Conservation (phyloP, 2,888 invertebrate species). For the Tolmerus cingulatus region DNA sequence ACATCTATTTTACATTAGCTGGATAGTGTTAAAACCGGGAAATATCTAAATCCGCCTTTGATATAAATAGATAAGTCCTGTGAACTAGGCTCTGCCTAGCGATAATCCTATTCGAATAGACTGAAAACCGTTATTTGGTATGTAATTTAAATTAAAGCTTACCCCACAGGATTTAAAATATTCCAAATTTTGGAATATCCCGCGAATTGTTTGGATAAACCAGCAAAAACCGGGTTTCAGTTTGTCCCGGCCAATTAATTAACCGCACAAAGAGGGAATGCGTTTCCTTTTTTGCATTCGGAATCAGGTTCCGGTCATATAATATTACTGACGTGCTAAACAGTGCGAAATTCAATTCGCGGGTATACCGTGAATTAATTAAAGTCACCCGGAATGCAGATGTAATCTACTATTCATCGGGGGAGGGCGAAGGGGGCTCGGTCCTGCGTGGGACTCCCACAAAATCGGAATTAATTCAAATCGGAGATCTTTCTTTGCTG, state of each 20-base stretch:
- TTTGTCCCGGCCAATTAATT: constrained; percentile 78
- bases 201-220: not conserved
- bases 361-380: constrained; percentile 15
- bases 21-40: not conserved
- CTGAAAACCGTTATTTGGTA: not conserved
- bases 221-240: constrained; percentile 65
- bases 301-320: constrained; percentile 9
- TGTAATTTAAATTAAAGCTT: not conserved
- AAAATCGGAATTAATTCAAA: constrained; percentile 19
- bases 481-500: not conserved
- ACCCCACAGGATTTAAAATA: not conserved
- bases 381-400: not conserved
- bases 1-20: not conserved
- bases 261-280: constrained; percentile 55
- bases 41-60: not conserved
- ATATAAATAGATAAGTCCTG: not conserved
- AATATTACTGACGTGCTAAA: constrained; percentile 30
- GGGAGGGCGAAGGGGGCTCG: not conserved
- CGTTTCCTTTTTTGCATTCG: constrained; percentile 12
- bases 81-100: too few species aligned
- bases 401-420: not conserved
- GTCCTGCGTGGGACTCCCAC: not conserved
- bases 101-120: not conserved
- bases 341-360: constrained; percentile 2
- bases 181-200: not conserved